These are phyloP conservation scores for Centrocercus urophasianus DNA, from an alignment of 2,113 vertebrate species.

Conservation along the genomic window DNA sequence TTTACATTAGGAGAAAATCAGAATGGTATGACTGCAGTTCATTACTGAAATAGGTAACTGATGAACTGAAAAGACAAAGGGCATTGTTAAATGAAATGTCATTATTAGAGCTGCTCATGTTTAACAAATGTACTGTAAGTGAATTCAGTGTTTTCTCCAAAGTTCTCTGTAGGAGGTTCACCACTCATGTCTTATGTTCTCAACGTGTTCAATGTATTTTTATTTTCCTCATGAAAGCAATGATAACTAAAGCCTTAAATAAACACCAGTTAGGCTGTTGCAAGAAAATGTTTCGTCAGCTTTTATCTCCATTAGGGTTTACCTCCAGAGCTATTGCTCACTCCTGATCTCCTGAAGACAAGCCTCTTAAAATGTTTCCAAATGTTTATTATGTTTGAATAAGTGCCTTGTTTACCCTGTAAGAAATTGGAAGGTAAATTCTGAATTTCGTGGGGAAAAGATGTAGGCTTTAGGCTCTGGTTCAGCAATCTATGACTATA, in stretches of 20 bases:
- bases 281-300: neutral
- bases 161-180: conserved; percentile 76
- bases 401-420: neutral
- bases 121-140: conserved; percentile 88
- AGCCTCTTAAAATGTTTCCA: neutral
- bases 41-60: conserved; percentile 89
- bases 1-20: conserved; percentile 87
- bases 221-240: conserved; percentile 42
- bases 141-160: conserved; percentile 85
- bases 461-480: neutral
- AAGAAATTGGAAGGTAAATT: neutral
- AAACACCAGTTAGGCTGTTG: neutral
- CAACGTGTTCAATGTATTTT: conserved; percentile 40
- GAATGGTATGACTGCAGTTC: conserved; percentile 86
- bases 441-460: neutral
- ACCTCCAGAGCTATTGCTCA: neutral
- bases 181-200: conserved; percentile 54
- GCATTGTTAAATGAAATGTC: conserved; percentile 90
- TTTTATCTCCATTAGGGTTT: neutral
- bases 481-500: conserved; percentile 11
- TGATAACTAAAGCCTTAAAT: neutral
- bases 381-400: neutral
- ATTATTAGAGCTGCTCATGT: conserved; percentile 88
- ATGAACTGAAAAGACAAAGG: conserved; percentile 90
- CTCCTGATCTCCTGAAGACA: neutral